Evolutionary conservation across 2,888 invertebrate species (phyloP).

Genomic region (Drosophila tanythrix): DNA sequence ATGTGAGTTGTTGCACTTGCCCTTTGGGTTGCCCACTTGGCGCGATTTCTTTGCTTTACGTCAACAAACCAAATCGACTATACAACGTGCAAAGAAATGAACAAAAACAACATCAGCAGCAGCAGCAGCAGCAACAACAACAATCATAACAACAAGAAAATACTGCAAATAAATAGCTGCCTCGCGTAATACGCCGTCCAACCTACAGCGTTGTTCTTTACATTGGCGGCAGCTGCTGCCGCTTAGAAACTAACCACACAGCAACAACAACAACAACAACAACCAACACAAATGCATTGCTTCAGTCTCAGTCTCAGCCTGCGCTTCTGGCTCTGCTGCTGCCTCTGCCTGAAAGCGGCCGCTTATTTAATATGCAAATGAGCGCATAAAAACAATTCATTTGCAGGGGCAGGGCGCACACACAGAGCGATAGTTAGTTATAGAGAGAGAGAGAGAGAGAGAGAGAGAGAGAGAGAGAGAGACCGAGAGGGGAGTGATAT

Average conservation of each 20-base stretch:
- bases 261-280: conserved; percentile 29
- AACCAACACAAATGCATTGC: conserved; percentile 61
- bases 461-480: neutral
- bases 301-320: conserved; percentile 37
- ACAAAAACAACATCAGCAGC: neutral
- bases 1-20: conserved; percentile 36
- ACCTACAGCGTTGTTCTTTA: conserved; percentile 68
- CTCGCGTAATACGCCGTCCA: conserved; percentile 63
- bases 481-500: conserved; percentile 37
- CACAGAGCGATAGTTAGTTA: neutral
- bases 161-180: conserved; percentile 39
- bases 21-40: conserved; percentile 29
- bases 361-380: conserved; percentile 80
- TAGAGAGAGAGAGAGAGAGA: neutral
- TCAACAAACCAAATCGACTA: conserved; percentile 71
- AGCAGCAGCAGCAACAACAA: neutral
- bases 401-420: conserved; percentile 63
- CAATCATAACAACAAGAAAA: conserved; percentile 2
- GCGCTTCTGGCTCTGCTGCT: conserved; percentile 16
- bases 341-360: conserved; percentile 34
- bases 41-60: conserved; percentile 64
- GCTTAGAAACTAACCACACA: conserved; percentile 68
- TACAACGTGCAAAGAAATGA: conserved; percentile 36
- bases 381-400: conserved; percentile 78
- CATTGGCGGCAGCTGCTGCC: conserved; percentile 64